Conservation (phyloP, 2,888 invertebrate species). For the Saturnia japonica region DNA sequence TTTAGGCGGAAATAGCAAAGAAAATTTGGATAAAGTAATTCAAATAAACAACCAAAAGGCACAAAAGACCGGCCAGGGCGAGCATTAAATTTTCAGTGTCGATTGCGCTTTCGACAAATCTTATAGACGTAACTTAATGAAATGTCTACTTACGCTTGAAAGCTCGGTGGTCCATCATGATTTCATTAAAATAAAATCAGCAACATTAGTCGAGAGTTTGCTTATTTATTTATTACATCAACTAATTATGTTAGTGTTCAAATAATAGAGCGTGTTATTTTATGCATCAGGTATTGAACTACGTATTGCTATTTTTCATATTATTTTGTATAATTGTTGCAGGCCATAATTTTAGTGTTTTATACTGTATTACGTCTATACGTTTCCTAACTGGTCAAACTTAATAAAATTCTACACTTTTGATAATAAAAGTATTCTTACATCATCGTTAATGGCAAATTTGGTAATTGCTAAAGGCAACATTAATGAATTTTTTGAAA, state of each 20-base stretch:
- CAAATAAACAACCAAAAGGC: too few species aligned
- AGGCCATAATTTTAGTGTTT: neutral
- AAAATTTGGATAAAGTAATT: too few species aligned
- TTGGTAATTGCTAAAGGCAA: neutral
- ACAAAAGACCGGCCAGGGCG: neutral
- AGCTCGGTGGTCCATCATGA: neutral
- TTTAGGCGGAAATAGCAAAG: too few species aligned
- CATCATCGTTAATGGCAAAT: neutral
- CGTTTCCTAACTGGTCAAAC: neutral
- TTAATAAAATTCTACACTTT: neutral
- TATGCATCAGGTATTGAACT: neutral
- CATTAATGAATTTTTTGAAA: neutral
- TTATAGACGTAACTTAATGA: neutral
- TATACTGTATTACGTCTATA: neutral
- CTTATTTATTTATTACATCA: slow-evolving; percentile 2
- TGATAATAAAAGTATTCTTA: neutral
- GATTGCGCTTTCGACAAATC: slow-evolving; percentile 6
- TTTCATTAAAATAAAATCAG: slow-evolving; percentile 13
- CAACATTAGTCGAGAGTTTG: neutral
- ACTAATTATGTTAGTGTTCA: neutral
- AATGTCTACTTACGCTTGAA: neutral
- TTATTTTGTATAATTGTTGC: neutral
- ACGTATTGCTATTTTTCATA: neutral
- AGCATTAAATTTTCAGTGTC: neutral
- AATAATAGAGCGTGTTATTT: neutral